A percentile compares a stretch with the other conserved stretches of the same genome.
These are phyloP conservation scores for Diprion similis DNA, from an alignment of 1,140 invertebrate species.

Conservation along the genomic window DNA sequence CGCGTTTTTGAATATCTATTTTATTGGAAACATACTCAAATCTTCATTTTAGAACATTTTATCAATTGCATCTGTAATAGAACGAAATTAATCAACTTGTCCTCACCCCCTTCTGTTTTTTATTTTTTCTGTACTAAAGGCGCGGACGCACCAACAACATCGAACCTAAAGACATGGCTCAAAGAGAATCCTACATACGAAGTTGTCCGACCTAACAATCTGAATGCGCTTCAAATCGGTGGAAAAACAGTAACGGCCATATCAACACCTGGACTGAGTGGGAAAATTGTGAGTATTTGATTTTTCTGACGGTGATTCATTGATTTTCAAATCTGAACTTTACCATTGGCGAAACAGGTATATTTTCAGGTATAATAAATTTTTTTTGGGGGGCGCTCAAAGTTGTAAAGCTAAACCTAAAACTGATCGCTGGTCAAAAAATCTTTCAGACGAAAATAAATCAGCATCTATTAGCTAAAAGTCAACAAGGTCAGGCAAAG, in stretches of 20 bases:
- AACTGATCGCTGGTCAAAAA: too few species aligned
- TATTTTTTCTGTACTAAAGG: conserved; percentile 56
- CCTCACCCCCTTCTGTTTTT: not conserved
- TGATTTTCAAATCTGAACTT: too few species aligned
- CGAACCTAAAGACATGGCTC: conserved; percentile 82
- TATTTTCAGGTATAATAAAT: too few species aligned
- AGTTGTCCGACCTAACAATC: conserved; percentile 72
- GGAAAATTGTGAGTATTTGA: conserved; percentile 14
- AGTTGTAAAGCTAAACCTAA: too few species aligned
- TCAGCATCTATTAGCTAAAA: conserved; percentile 21
- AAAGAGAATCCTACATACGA: conserved; percentile 87
- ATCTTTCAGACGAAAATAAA: conserved; percentile 33
- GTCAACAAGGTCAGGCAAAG: conserved; percentile 41
- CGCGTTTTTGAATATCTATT: not conserved
- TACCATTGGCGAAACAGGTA: too few species aligned
- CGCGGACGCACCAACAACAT: conserved; percentile 77
- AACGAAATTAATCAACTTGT: too few species aligned
- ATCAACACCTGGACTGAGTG: conserved; percentile 34
- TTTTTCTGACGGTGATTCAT: not conserved
- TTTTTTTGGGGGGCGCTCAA: too few species aligned
- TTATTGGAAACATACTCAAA: too few species aligned
- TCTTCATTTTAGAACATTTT: conserved; percentile 8
- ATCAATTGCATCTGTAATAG: too few species aligned
- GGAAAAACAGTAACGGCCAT: conserved; percentile 52
- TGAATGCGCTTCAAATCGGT: conserved; percentile 56